Base-by-base conservation (phyloP, 37 sponge, comb jelly and placozoan species). In the Cliona cf. orientalis region DNA sequence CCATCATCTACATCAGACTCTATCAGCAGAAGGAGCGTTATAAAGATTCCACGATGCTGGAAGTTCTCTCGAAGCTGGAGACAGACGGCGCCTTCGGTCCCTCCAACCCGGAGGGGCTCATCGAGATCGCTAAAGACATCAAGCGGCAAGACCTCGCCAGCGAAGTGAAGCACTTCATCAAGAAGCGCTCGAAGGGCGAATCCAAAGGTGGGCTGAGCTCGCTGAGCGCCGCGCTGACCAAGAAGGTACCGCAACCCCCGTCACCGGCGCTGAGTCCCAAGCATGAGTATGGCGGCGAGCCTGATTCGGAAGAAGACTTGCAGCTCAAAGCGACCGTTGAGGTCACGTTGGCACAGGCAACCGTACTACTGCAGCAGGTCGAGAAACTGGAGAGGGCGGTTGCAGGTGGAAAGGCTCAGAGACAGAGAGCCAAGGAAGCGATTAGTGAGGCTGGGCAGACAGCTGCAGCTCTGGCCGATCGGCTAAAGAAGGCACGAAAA, bases 71-170 rank as follows among this genome's bases (percentile, higher is more conserved):
- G 25, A 71, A 58, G 29, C 71, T 86, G 25, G 87, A 86, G 72
- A 28, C 61, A 23, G 7, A 62, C 26, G 80, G 80, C 9, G 56
- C 62, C 5, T 71, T 72, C 56, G 61, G 68, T 37, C 66, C 71
- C 23, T 21, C 43, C 41, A 61, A 71, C 21, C 74, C 79, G 29
- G 79, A 76, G 22, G 79, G 79, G 26, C 57, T 86, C 0, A 9
- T 46, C 9, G 80, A 86, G 34, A 42, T 86, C n/a, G 65, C 46
- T 28, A 79, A 79, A 45, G 79, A 79, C 17, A 55, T 86, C 40
- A 46, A 79, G 11, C 71, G 87, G 9, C 38, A 72, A 9, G 87
- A 86, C 40, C 68, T 86, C 26, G 33, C 46, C 1, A 28, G 35
- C 5, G 49, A 64, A 33, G 60, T 79, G n/a, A 69, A 72, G 45